These are phyloP conservation scores for Catajapyx aquilonaris DNA, from an alignment of 1,140 invertebrate genomes.

Conservation along the genomic window DNA sequence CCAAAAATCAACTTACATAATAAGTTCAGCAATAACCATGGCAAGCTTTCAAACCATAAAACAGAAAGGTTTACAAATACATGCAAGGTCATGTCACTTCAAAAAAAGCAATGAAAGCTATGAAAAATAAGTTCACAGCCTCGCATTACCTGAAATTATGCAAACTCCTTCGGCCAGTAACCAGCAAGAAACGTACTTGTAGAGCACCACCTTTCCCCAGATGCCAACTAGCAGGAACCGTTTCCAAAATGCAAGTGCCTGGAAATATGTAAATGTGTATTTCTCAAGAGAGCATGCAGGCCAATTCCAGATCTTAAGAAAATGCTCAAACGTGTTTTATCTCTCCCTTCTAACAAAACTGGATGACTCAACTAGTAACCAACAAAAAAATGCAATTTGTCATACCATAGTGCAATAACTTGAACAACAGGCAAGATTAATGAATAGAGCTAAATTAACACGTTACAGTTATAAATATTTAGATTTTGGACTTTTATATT, in stretches of 20 bases:
- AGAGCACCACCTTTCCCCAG: conserved; percentile 63
- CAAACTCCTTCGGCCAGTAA: conserved; percentile 62
- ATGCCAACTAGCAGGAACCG: conserved; percentile 45
- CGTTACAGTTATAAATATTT: no score
- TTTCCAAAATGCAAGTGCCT: conserved; percentile 34
- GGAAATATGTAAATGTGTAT: conserved; percentile 9
- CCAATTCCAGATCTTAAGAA: no score
- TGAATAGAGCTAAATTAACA: no score
- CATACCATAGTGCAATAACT: neutral
- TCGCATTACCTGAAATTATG: conserved; percentile 37
- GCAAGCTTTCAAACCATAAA: no score
- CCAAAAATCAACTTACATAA: no score
- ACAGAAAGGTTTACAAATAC: no score
- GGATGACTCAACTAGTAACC: neutral
- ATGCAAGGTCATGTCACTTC: no score
- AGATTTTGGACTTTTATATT: no score
- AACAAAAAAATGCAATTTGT: neutral
- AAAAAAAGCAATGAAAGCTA: no score
- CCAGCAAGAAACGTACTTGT: conserved; percentile 86
- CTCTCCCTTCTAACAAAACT: neutral
- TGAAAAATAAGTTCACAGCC: no score
- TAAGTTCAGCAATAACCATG: no score
- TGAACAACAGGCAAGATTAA: neutral
- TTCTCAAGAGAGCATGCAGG: no score
- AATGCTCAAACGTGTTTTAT: neutral